phyloP scores from a whole-genome alignment of 2,888 invertebrate species.

The Drosophila multiciliata region DNA sequence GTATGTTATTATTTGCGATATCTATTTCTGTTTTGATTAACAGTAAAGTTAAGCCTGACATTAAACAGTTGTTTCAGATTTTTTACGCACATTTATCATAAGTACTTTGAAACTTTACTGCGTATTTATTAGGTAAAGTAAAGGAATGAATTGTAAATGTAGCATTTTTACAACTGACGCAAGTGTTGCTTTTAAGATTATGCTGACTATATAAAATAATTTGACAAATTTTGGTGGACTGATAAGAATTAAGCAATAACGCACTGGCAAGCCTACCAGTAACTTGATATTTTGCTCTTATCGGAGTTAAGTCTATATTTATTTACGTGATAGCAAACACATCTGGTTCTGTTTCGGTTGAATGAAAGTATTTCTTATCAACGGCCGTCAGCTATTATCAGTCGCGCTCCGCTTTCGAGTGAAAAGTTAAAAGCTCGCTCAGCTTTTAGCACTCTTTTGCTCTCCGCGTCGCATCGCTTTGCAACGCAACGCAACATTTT shows the following conservation, averaged over 20 bases:
- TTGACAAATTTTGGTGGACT: conserved; percentile 7
- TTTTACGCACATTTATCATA: not conserved
- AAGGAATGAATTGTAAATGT: conserved; percentile 39
- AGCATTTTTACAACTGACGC: conserved; percentile 39
- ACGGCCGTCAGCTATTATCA: conserved; percentile 61
- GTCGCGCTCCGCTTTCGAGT: conserved; percentile 47
- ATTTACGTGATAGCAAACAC: conserved; percentile 7
- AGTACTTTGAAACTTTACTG: conserved; percentile 31
- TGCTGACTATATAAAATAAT: conserved; percentile 36
- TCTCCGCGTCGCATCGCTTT: conserved; percentile 5
- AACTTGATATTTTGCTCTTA: conserved; percentile 31
- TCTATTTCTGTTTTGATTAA: not conserved
- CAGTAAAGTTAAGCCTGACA: not conserved
- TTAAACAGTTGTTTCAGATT: not conserved
- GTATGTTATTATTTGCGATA: not conserved
- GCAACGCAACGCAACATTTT: conserved; percentile 4
- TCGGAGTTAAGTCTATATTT: conserved; percentile 31
- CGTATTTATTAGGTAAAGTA: conserved; percentile 50
- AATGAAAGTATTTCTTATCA: conserved; percentile 55
- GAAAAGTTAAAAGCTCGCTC: conserved; percentile 64
- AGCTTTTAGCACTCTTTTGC: conserved; percentile 22
- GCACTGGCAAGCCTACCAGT: not conserved
- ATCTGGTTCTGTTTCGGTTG: conserved; percentile 7
- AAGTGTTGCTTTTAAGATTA: conserved; percentile 2
- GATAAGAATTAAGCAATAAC: conserved; percentile 24